Evolutionary conservation across 2,113 vertebrate genomes (phyloP).

Genomic region (Indicator maculatus): DNA sequence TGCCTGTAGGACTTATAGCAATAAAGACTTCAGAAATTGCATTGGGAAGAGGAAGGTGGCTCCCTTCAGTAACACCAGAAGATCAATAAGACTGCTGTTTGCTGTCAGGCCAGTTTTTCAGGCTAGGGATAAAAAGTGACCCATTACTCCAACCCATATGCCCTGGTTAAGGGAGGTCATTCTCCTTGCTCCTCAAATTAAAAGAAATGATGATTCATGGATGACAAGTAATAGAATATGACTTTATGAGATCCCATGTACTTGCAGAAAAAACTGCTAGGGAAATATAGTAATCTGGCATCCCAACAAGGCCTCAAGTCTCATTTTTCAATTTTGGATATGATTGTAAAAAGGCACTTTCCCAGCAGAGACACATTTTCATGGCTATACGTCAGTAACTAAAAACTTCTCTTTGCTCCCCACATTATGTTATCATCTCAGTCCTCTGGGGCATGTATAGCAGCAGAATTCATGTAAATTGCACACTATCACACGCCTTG

Average conservation of each 20-base stretch:
- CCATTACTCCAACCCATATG: not conserved
- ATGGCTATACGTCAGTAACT: not conserved
- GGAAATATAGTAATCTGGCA: not conserved
- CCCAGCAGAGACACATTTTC: not conserved
- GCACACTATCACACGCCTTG: not conserved
- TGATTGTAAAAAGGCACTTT: not conserved
- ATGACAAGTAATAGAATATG: not conserved
- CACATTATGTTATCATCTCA: not conserved
- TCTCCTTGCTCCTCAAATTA: not conserved
- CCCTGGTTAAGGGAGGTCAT: not conserved
- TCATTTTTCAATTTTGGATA: not conserved
- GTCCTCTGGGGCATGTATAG: not conserved
- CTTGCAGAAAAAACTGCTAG: not conserved
- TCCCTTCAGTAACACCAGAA: not conserved
- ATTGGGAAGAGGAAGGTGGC: not conserved
- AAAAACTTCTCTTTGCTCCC: not conserved
- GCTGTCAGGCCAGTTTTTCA: not conserved
- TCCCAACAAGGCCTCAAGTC: not conserved
- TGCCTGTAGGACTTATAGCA: not conserved
- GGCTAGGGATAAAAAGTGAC: constrained; percentile 6
- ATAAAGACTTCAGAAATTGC: not conserved
- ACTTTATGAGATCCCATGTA: not conserved
- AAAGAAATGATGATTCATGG: constrained; percentile 14
- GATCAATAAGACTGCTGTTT: not conserved
- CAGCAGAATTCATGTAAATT: not conserved